Evolutionary conservation across 1,140 invertebrate genomes (phyloP).

Genomic region (Agrilus planipennis): DNA sequence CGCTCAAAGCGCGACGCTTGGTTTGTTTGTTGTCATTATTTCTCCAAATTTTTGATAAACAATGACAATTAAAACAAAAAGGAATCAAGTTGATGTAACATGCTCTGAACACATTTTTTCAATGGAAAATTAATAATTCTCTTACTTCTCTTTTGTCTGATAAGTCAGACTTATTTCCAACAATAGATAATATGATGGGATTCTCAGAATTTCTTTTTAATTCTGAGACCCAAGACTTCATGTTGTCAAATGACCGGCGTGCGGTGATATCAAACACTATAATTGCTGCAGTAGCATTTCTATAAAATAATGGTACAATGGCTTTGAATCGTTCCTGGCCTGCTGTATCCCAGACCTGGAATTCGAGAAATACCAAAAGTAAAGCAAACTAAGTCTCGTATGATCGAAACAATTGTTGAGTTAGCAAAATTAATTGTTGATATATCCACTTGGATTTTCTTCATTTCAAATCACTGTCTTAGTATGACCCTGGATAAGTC

Average conservation of each 20-base stretch:
- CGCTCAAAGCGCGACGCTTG: too few relatives aligned
- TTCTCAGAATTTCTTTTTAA: slow-evolving; percentile 63
- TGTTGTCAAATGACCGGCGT: slow-evolving; percentile 53
- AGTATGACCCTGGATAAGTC: too few relatives aligned
- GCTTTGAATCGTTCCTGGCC: slow-evolving; percentile 77
- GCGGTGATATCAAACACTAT: slow-evolving; percentile 80
- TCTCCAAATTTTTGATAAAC: too few relatives aligned
- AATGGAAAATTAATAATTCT: not conserved
- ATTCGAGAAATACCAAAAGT: too few relatives aligned
- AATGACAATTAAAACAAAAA: too few relatives aligned
- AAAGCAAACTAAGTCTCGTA: not conserved
- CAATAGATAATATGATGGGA: slow-evolving; percentile 62
- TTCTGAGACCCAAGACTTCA: slow-evolving; percentile 73
- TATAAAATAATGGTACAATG: slow-evolving; percentile 87
- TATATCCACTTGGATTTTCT: not conserved
- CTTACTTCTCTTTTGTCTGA: slow-evolving; percentile 38
- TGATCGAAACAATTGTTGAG: not conserved
- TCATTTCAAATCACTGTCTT: not conserved
- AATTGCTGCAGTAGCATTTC: slow-evolving; percentile 78
- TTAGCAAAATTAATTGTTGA: not conserved
- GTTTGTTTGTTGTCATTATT: too few relatives aligned
- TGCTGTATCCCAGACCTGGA: slow-evolving; percentile 80
- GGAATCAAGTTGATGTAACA: too few relatives aligned
- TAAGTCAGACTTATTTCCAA: slow-evolving; percentile 78
- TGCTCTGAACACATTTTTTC: not conserved